phyloP scores from a whole-genome alignment of 2,888 invertebrate species.

The Thysanoteuthis rhombus region DNA sequence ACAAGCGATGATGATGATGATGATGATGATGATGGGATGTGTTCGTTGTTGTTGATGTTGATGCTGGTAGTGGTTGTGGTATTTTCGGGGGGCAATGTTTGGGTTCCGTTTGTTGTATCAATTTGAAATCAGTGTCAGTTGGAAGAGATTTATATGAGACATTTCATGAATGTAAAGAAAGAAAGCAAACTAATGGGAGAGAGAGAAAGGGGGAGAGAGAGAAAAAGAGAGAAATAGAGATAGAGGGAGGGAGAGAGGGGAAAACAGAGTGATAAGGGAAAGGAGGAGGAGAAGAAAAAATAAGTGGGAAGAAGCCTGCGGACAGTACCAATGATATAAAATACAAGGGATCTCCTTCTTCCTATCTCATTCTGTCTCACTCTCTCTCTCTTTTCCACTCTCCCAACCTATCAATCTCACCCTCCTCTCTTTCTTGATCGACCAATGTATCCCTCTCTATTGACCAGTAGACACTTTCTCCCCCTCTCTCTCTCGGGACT shows the following conservation, averaged over 20 bases:
- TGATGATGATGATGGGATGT: constrained; percentile 33
- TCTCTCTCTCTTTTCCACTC: no score
- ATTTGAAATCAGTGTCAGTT: neutral
- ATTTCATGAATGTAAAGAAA: neutral
- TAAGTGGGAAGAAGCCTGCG: no score
- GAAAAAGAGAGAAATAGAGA: no score
- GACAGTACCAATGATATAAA: no score
- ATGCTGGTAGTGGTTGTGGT: neutral
- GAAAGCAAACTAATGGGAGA: neutral
- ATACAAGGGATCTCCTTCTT: no score
- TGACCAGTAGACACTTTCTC: no score
- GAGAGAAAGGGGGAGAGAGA: no score
- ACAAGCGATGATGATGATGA: constrained; percentile 31
- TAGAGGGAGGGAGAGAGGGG: neutral
- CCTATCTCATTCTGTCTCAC: no score
- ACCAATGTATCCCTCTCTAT: no score
- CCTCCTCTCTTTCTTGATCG: no score
- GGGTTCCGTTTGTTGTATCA: neutral
- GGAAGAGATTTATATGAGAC: neutral
- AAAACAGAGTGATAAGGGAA: neutral
- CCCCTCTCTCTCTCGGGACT: no score
- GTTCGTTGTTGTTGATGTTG: neutral
- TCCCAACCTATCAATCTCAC: no score
- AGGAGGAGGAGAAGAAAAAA: neutral
- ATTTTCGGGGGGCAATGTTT: neutral